phyloP scores from a whole-genome alignment of 1,140 invertebrate species.

The Oncopodura yosiiana region DNA sequence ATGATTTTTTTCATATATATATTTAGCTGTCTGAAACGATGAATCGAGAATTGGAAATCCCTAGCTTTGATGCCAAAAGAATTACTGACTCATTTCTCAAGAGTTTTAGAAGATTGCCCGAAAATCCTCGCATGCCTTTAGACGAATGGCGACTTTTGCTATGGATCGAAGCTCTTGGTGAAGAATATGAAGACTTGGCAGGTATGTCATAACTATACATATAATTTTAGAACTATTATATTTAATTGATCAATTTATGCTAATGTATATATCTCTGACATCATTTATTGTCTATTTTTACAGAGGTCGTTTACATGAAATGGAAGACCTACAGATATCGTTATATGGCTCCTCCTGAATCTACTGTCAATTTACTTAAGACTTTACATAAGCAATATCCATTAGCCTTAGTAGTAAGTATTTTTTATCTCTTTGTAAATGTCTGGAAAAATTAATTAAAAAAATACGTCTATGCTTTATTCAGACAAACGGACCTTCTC shows the following conservation, averaged over 20 bases:
- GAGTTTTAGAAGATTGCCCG: constrained; percentile 64
- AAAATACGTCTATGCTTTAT: too few relatives aligned
- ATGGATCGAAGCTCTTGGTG: constrained; percentile 65
- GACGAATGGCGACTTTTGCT: constrained; percentile 63
- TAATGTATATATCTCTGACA: neutral
- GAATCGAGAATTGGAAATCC: constrained; percentile 54
- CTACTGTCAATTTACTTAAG: constrained; percentile 54
- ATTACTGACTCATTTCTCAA: constrained; percentile 57
- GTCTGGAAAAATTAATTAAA: too few relatives aligned
- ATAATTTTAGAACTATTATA: neutral
- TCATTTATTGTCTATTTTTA: constrained; percentile 20
- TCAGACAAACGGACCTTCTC: constrained; percentile 74
- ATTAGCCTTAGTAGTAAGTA: constrained; percentile 51
- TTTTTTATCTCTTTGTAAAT: neutral
- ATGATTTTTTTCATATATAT: too few relatives aligned
- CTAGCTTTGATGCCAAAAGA: constrained; percentile 49
- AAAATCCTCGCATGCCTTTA: constrained; percentile 56
- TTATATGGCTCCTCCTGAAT: constrained; percentile 53
- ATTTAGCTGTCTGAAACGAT: constrained; percentile 57
- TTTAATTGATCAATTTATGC: neutral
- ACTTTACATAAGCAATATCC: constrained; percentile 56
- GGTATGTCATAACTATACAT: constrained; percentile 41
- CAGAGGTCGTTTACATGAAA: constrained; percentile 57
- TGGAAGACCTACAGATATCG: constrained; percentile 67
- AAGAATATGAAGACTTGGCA: constrained; percentile 57